Evolutionary conservation across 2,888 invertebrate species (phyloP), one percentile per base, ranked within the genome.

Genomic region (Myathropa florea): DNA sequence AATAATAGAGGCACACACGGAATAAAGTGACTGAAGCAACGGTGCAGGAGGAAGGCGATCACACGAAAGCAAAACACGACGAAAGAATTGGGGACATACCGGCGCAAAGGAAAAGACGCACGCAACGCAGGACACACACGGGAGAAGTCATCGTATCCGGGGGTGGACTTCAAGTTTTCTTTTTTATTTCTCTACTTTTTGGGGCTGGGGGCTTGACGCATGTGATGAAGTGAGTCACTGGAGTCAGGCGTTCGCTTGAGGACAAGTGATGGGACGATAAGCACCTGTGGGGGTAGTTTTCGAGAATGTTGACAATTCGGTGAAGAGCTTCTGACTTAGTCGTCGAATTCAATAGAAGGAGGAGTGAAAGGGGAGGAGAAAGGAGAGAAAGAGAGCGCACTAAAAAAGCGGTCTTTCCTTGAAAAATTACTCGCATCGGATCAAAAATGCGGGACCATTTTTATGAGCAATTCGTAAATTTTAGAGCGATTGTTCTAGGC

Each of bases 1-100:
- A 71, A 71, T 71, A 78, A 70, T 70, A 71, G 55, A 36, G 60
- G 57, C 33, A 33, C 33, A 33, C 33, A 33, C 12, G 33, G 33
- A 33, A 33, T 33, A 14, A 14, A 39, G 39, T 39, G 4, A 39
- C 4, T 4, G 46, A 18, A 46, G 18, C 33, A 2, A 18, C 18
- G n/a, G 46, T 18, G 46, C n/a, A 18, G 18, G 46, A 46, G 7
- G 46, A 46, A 46, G 39, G 7, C 18, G 46, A 46, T 46, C 46
- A 46, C 46, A n/a, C n/a, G n/a, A 18, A 46, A 46, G 39, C n/a
- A n/a, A n/a, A 39, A 46, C 9, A 30, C 10, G 39, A 46, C 39
- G 14, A 46, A 46, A n/a, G 46, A n/a, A 46, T 18, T 21, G 18
- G 33, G 33, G 33, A 33, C 33, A 33, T 12, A 33, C 33, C 33